Evolutionary conservation across 2,113 vertebrate genomes (phyloP).

Genomic region (Balaeniceps rex): DNA sequence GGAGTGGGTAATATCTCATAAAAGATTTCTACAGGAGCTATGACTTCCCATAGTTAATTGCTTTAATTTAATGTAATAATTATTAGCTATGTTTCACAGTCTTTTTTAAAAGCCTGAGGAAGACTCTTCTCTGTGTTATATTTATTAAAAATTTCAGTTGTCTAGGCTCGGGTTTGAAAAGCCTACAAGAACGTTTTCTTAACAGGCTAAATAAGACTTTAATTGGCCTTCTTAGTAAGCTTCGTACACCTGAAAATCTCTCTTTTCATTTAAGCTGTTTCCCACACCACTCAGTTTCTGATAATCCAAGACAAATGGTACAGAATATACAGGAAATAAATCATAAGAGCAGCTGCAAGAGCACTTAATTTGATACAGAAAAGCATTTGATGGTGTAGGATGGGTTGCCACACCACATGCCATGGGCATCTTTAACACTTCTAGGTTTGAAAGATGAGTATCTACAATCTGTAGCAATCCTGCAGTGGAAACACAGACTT

Average conservation of each 20-base stretch:
- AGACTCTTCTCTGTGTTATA: neutral
- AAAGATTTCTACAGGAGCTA: neutral
- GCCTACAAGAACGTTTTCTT: neutral
- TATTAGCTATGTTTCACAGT: neutral
- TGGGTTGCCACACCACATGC: neutral
- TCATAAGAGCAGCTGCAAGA: neutral
- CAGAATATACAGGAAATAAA: neutral
- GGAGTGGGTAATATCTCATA: neutral
- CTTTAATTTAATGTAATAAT: neutral
- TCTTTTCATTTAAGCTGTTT: neutral
- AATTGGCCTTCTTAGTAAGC: neutral
- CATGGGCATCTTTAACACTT: neutral
- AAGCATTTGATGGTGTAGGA: neutral
- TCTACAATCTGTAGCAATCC: neutral
- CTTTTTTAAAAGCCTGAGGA: neutral
- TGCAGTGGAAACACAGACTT: neutral
- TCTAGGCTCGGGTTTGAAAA: neutral
- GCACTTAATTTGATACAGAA: neutral
- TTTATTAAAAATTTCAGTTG: neutral
- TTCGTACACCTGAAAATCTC: neutral
- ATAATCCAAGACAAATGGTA: neutral
- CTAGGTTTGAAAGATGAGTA: neutral
- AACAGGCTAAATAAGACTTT: neutral
- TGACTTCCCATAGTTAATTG: neutral
- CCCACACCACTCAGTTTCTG: neutral